Base-by-base conservation (phyloP, 1,140 invertebrate genomes). In the Drosophila bifasciata region DNA sequence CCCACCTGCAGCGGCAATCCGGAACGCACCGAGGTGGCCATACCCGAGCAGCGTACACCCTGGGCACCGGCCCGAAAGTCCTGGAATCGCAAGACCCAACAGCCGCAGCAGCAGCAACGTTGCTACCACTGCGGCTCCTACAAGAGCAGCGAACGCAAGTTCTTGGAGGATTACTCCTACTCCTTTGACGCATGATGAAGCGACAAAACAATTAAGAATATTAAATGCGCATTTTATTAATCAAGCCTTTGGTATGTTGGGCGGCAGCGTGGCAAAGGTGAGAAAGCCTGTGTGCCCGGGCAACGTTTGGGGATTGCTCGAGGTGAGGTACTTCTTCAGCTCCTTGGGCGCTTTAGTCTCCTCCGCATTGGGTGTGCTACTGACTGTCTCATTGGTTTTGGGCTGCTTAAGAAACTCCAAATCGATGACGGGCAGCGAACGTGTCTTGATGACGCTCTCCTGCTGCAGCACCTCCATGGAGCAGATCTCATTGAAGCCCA, bases 231-330 rank as follows among this genome's bases (percentile, higher is more conserved):
- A 32, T 57, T 57, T 84, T 46, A 85, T 68, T 68, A 13, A 68
- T 68, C 62, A 68, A 19, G 32, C 72, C 64, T 91, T 66, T 64
- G 79, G 90, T 92, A 93, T 19, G 39, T 91, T 66, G 1, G 96
- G 95, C 21, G 96, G 95, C 55, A 97, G 92, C 3, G 97, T 96
- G 5, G 97, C 97, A 92, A 98, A 97, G 19, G 98, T 99, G 36
- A 99, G 93, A 92, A 97, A 99, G 7, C 98, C 98, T 23, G 98
- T 99, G 92, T 99, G 98, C 0, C 98, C 98, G 9, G 97, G 95
- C 89, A 95, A 94, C 63, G 93, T 93, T 59, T 93, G 74, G 21
- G 95, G 94, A 67, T 96, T 94, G 5, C 95, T 91, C 0, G 94
- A 94, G 36, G 96, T 95, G 41, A 95, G 92, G 76, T 95, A 94